Evolutionary conservation across 2,113 vertebrate species (phyloP), one percentile per base, ranked within the genome.

Genomic region (Chaetodon auriga): DNA sequence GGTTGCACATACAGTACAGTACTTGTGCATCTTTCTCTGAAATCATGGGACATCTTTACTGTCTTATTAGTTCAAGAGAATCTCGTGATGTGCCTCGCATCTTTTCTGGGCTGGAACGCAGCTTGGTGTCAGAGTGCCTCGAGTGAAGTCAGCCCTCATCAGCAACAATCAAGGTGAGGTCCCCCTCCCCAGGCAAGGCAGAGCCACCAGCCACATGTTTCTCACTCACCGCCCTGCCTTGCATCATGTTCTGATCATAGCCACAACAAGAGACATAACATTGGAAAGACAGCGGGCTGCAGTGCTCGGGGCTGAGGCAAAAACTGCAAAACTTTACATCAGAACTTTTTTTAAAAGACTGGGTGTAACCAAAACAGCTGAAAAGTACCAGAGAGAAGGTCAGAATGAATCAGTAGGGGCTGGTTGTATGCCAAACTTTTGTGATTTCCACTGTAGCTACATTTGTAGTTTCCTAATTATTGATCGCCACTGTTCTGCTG

Each of bases 231-330:
- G 83, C 81, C 84, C 63, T 6, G 82, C 81, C 86, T 95, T 95
- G 93, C 95, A 90, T 95, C 94, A 95, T 94, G 90, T 91, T 89
- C 89, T 87, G 93, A 94, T 94, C 90, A 86, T 83, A 82, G 90
- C 89, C 93, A 95, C 93, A 93, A 94, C 93, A 92, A 90, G 73
- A 92, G 88, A 69, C 87, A 57, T 8, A 65, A 62, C 77, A 48
- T 23, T 83, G 84, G 70, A 70, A 54, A 85, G 85, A 84, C 83
- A 81, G 87, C 75, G 2, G 61, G 82, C 53, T 87, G 72, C 90
- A 41, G 60, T 21, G 71, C 83, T 84, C 0, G 0, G 23, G 55
- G 85, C 78, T 92, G 90, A 91, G 86, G 91, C 76, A 91, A 90
- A 92, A 57, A 35, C 87, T 87, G 91, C 82, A 76, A 69, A 90